Evolutionary conservation across 2,888 invertebrate species (phyloP).

Genomic region (Aphrophora alni): DNA sequence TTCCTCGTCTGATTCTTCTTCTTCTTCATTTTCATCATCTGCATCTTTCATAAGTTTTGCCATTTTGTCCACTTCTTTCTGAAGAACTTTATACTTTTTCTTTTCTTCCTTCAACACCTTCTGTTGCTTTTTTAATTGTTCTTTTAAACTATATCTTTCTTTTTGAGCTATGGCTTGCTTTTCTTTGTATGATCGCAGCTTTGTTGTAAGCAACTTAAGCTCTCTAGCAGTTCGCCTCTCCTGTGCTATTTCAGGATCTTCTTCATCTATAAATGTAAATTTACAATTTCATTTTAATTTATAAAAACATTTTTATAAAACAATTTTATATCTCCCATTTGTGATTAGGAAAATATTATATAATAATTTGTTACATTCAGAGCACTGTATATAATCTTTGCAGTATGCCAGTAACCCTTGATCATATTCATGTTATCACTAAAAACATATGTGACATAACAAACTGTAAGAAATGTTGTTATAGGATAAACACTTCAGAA

Average conservation of each 20-base stretch:
- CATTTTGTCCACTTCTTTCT: slow-evolving; percentile 92
- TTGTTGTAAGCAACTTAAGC: slow-evolving; percentile 68
- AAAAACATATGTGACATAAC: no score
- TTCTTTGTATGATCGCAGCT: slow-evolving; percentile 62
- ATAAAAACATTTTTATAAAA: no score
- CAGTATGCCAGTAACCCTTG: no score
- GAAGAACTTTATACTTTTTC: slow-evolving; percentile 80
- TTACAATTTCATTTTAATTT: no score
- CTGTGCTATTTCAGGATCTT: slow-evolving; percentile 64
- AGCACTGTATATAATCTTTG: no score
- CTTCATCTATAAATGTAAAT: slow-evolving; percentile 24
- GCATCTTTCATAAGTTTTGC: slow-evolving; percentile 84
- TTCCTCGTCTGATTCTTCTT: slow-evolving; percentile 68
- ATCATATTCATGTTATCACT: no score
- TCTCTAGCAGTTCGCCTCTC: slow-evolving; percentile 68
- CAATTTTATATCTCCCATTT: no score
- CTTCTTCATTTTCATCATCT: slow-evolving; percentile 73
- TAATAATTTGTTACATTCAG: no score
- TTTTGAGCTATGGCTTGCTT: slow-evolving; percentile 75
- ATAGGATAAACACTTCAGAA: no score
- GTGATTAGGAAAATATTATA: no score
- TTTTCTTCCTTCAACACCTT: slow-evolving; percentile 78
- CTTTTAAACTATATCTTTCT: slow-evolving; percentile 78
- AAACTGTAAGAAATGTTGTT: no score
- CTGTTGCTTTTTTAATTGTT: slow-evolving; percentile 83